These are phyloP conservation scores for Pheosia gnoma DNA, from an alignment of 2,888 invertebrate species.

Conservation along the genomic window DNA sequence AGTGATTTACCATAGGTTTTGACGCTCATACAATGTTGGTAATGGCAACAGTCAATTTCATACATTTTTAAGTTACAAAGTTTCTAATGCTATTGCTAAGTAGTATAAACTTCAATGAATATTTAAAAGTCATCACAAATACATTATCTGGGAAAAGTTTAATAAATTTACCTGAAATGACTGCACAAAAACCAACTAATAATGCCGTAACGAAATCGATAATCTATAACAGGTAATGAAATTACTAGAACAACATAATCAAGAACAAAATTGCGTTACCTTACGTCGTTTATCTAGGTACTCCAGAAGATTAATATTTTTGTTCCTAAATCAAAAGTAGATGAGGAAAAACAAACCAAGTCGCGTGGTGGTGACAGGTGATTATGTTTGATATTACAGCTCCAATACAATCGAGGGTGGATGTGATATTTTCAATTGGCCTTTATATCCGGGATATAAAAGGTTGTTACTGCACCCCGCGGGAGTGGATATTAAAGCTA, in stretches of 20 bases:
- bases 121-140: too few species aligned
- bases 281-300: neutral
- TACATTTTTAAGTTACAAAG: too few species aligned
- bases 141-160: too few species aligned
- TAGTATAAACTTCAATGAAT: too few species aligned
- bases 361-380: neutral
- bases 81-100: too few species aligned
- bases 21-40: neutral
- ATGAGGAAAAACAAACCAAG: neutral
- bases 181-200: too few species aligned
- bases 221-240: too few species aligned
- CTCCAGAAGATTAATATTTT: neutral
- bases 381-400: neutral
- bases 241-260: neutral
- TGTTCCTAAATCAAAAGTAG: neutral
- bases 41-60: too few species aligned
- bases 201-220: too few species aligned
- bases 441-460: neutral
- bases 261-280: neutral
- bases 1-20: neutral
- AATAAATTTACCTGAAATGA: too few species aligned
- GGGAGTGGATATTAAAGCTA: slow-evolving; percentile 51
- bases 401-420: neutral
- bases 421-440: neutral
- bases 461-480: slow-evolving; percentile 8